Base-by-base conservation (phyloP, 2,113 vertebrate genomes). In the Phoxinus phoxinus region DNA sequence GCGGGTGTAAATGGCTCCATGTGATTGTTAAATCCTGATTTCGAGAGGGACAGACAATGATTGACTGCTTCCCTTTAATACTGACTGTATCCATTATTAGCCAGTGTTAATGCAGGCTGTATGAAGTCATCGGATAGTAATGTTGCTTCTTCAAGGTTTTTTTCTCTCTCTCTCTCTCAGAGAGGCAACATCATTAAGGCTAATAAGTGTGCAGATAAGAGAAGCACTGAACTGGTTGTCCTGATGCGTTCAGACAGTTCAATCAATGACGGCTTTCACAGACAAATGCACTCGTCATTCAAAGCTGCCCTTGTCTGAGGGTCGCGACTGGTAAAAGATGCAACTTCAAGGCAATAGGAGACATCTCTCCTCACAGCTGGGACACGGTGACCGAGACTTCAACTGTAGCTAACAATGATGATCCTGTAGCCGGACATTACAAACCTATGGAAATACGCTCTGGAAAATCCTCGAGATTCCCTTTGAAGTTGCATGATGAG, bases 171-270 rank as follows among this genome's bases (percentile, higher is more conserved):
- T 51, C 15, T 71, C 85, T n/a, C 19, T 25, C 84, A 78, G 86
- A 74, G 73, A 82, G 41, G 59, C 59, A 79, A 23, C 35, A 44
- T 87, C 77, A 86, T 59, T 56, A 6, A 4, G 58, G 75, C 35
- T 84, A 86, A 51, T 81, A 65, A 63, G 86, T 73, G 41, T 81
- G 63, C 41, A 88, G 15, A 89, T 85, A 89, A 84, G 12, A 81
- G 76, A 56, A 27, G 32, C 27, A 30, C 81, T 81, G 75, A 86
- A 78, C 48, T 46, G 37, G 35, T 15, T 77, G 69, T 81, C 51
- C 59, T 87, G 87, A 92, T 88, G 21, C 90, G 53, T 30, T 85
- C 79, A 51, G 90, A 91, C 91, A 89, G 82, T 74, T 86, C 58
- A 71, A 88, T 88, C 83, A 88, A 86, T 88, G 83, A 51, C 25